Evolutionary conservation across 1,140 invertebrate species (phyloP).

Genomic region (Drosophila kanapiae): DNA sequence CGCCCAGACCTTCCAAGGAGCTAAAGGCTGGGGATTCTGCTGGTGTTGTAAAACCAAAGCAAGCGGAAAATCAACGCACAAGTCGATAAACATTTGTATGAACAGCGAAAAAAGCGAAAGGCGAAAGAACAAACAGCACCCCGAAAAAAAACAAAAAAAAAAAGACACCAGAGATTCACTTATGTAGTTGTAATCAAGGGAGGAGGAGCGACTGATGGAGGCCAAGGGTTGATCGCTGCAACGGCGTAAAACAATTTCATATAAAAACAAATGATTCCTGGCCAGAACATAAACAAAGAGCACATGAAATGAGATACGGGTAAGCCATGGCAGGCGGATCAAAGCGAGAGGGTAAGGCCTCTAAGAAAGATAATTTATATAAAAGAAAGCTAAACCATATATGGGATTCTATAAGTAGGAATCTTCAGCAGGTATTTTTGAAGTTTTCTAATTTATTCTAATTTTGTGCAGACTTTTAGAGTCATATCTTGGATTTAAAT

Average conservation of each 20-base stretch:
- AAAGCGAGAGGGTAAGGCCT: not conserved
- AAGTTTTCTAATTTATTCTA: not conserved
- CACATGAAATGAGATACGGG: constrained; percentile 4
- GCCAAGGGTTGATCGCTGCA: constrained; percentile 17
- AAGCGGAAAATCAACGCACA: constrained; percentile 80
- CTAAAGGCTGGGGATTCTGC: constrained; percentile 9
- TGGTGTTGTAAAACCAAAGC: constrained; percentile 70
- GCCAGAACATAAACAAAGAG: constrained; percentile 43
- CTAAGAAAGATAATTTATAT: not conserved
- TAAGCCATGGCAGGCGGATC: not conserved
- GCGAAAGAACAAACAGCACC: constrained; percentile 8
- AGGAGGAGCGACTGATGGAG: not conserved
- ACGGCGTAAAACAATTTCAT: constrained; percentile 64
- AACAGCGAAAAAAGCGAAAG: constrained; percentile 44
- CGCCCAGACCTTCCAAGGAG: constrained; percentile 37
- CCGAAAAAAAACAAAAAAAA: constrained; percentile 20
- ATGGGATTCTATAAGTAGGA: not conserved
- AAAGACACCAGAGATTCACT: constrained; percentile 46
- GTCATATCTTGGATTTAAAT: too few species aligned
- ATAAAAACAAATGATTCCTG: constrained; percentile 66
- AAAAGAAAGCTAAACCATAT: not conserved
- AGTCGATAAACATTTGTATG: constrained; percentile 76
- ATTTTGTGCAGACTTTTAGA: not conserved
- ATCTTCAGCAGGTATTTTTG: not conserved
- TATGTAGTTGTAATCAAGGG: constrained; percentile 33